These are phyloP conservation scores for Chloropsis hardwickii DNA, from an alignment of 2,113 vertebrate genomes.

Conservation along the genomic window DNA sequence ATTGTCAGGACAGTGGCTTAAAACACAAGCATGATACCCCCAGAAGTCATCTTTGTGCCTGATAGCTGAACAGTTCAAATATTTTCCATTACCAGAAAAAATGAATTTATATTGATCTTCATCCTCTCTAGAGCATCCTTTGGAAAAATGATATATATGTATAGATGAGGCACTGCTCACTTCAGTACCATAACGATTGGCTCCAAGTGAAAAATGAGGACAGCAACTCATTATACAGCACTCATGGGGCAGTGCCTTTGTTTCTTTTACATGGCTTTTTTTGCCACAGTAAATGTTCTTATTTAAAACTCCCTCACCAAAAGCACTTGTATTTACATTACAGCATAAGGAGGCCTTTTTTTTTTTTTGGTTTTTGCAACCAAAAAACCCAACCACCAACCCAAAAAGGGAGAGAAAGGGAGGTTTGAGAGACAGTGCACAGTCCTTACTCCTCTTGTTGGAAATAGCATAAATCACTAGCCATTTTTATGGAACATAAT, in stretches of 20 bases:
- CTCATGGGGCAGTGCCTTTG: slow-evolving; percentile 32
- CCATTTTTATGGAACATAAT: background rate
- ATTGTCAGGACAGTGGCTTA: background rate
- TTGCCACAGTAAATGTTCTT: slow-evolving; percentile 12
- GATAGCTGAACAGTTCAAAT: slow-evolving; percentile 44
- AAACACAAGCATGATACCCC: background rate
- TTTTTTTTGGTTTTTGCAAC: too few relatives aligned
- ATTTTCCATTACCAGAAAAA: slow-evolving; percentile 69
- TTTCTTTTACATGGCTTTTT: slow-evolving; percentile 33
- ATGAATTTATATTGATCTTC: slow-evolving; percentile 74
- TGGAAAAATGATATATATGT: slow-evolving; percentile 71
- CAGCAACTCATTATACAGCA: slow-evolving; percentile 55
- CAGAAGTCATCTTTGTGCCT: slow-evolving; percentile 20
- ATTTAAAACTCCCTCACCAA: slow-evolving; percentile 54
- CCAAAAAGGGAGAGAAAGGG: background rate
- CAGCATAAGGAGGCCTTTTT: background rate
- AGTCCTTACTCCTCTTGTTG: background rate
- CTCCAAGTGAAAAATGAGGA: slow-evolving; percentile 69
- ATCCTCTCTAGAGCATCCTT: slow-evolving; percentile 69
- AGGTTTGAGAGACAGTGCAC: background rate
- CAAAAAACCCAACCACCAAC: background rate
- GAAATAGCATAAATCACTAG: background rate
- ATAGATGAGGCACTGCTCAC: slow-evolving; percentile 63
- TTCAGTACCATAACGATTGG: slow-evolving; percentile 59
- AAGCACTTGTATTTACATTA: background rate